Conservation (phyloP, 2,797 vertebrate genomes). For the Acomys russatus region DNA sequence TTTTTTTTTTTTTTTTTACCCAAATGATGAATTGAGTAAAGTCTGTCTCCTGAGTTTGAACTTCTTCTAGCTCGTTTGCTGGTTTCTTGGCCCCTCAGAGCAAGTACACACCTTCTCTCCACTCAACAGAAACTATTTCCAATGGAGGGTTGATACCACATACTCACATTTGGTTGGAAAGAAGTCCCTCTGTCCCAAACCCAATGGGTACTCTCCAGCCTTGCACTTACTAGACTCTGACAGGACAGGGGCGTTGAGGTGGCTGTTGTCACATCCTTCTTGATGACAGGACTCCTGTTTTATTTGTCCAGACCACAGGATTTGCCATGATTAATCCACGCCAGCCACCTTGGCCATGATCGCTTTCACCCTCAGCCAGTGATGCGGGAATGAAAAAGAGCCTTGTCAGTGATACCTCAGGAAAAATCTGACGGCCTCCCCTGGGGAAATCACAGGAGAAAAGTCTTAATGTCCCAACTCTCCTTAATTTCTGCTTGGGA, state of each 20-base stretch:
- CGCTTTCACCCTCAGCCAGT: not conserved
- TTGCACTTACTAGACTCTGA: not conserved
- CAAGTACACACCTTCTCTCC: not conserved
- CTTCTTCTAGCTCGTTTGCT: slow-evolving; percentile 29
- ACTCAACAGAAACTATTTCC: slow-evolving; percentile 29
- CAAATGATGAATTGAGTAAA: not conserved
- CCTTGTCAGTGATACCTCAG: slow-evolving; percentile 3
- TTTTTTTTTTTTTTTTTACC: not conserved
- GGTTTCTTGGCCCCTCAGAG: not conserved
- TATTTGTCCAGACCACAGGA: not conserved
- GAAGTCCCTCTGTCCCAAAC: not conserved
- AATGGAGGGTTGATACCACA: not conserved
- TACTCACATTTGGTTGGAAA: not conserved
- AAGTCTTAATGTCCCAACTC: not conserved
- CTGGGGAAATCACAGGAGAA: not conserved
- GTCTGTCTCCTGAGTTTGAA: not conserved
- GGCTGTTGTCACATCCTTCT: not conserved
- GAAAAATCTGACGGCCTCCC: not conserved
- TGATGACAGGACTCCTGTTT: not conserved
- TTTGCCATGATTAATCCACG: not conserved
- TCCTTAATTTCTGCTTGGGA: slow-evolving; percentile 18
- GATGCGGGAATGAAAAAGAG: not conserved
- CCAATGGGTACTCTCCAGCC: not conserved
- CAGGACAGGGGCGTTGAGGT: not conserved
- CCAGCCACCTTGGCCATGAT: not conserved